Base-by-base conservation (phyloP, 2,113 vertebrate genomes). In the Pelusios castaneus region DNA sequence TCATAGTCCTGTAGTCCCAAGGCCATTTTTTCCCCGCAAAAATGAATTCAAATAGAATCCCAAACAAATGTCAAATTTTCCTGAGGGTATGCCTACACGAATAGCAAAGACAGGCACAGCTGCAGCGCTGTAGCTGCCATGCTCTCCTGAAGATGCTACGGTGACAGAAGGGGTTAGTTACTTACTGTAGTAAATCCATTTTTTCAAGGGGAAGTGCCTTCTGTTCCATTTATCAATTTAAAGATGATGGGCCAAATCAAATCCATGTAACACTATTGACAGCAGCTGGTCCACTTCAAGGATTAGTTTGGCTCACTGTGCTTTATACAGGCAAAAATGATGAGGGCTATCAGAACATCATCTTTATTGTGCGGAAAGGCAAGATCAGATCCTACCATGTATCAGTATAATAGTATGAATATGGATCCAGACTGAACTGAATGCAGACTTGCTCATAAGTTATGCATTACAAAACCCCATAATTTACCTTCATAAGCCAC, bases 201-300 rank as follows among this genome's bases (percentile, higher is more conserved):
- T 7, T 31, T 63, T 14, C 31, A 34, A 63, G 31, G 29, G 60
- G 31, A 31, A 63, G 60, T 63, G 34, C 22, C 75, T 45, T 24
- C 13, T 7, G 8, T 17, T 4, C 43, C 75, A 54, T 41, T 9
- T 10, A 31, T 85, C 78, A n/a, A 47, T 10, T 27, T 17, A 3
- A 16, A 9, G 0, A 0, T 19, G 14, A 45, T 43, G 21, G 81
- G 79, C 21, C 25, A 78, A 47, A 52, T 14, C 25, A 78, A 47
- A 52, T 14, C 54, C 51, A 3, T 3, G 1, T 0, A 67, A 86
- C 34, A 27, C n/a, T 38, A 3, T 38, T 47, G 63, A 0, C 1
- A n/a, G 43, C 12, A 73, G 55, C 2, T 70, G 84, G 51, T 38
- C 80, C 51, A 49, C 2, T 1, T 21, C 2, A 5, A 52, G 80